A percentile compares a stretch with the other conserved stretches of the same genome.
Evolutionary conservation across 2,797 vertebrate species (phyloP).

Genomic region (Epinephelus malabaricus): DNA sequence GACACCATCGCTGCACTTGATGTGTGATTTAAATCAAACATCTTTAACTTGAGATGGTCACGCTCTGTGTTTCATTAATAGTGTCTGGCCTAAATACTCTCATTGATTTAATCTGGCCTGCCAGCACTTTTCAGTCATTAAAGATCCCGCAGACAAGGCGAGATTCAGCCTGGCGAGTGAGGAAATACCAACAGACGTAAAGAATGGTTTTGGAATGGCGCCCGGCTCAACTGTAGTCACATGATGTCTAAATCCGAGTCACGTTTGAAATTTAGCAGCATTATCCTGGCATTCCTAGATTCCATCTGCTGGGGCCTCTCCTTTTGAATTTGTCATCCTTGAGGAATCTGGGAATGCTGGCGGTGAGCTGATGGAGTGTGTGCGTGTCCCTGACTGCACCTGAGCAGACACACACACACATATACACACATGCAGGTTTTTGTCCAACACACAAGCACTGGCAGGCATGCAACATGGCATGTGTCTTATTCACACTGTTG

Average conservation of each 20-base stretch:
- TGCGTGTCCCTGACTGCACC: conserved; percentile 55
- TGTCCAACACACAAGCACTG: conserved; percentile 2
- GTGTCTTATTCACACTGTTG: conserved; percentile 57
- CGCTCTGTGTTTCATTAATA: conserved; percentile 26
- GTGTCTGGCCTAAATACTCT: conserved; percentile 10
- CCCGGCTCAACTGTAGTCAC: conserved; percentile 56
- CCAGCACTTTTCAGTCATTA: conserved; percentile 46
- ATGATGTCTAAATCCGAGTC: conserved; percentile 73
- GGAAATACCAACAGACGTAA: conserved; percentile 50
- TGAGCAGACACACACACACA: conserved; percentile 27
- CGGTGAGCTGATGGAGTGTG: conserved; percentile 35
- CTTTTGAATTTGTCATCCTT: conserved; percentile 63
- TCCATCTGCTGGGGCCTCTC: conserved; percentile 64
- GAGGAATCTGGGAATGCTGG: conserved; percentile 71
- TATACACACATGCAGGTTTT: background rate
- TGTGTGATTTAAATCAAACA: conserved; percentile 32
- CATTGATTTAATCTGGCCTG: conserved; percentile 19
- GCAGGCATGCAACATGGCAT: conserved; percentile 42
- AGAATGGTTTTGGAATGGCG: conserved; percentile 54
- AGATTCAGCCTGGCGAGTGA: conserved; percentile 20
- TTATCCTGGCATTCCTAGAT: conserved; percentile 66
- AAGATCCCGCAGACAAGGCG: conserved; percentile 22
- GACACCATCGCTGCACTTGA: conserved; percentile 20
- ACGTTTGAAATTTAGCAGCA: conserved; percentile 54
- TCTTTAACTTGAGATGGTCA: conserved; percentile 7